Evolutionary conservation across 2,797 vertebrate genomes (phyloP), one percentile per base, ranked within the genome.

Genomic region (Chaunax sp.): DNA sequence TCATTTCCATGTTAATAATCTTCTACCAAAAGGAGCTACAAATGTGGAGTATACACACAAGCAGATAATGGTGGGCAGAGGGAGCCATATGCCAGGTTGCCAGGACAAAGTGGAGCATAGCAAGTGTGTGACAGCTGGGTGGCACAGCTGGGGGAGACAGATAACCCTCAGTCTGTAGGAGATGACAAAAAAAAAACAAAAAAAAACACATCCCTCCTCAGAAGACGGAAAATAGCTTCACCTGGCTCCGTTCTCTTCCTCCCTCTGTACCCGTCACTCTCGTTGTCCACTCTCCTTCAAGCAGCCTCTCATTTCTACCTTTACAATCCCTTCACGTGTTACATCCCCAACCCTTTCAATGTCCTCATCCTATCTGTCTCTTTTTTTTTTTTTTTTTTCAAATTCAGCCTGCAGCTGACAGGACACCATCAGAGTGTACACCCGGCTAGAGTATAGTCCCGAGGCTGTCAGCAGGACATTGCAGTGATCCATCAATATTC

Each of bases 111-210:
- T 54, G 61, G 69, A 77, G 81, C 72, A 81, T 64, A 62, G 81
- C 72, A 40, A 80, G n/a, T 64, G 69, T 86, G 81, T 87, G 90
- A 91, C 90, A 91, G 89, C 88, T 88, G 84, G 76, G 86, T 74
- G 82, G 80, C 85, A 87, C 87, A 88, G 87, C 90, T 89, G 89
- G 83, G 60, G 67, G 75, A 90, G 81, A 82, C 83, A 81, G 87
- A 92, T 91, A 91, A 91, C 85, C 87, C 86, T 80, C 72, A 47
- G 82, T 79, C 81, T 81, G 81, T 53, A 78, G 77, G 79, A 82
- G 78, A 75, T 83, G 78, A 89, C 88, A 86, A 80, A 86, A 83
- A 35, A 35, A 80, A 80, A 61, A 52, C 80, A 80, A 86, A 83
- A 35, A 35, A 80, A 80, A 61, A 52, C 80, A 55, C 72, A 80